Evolutionary conservation across 2,888 invertebrate species (phyloP), one percentile per base, ranked within the genome.

Genomic region (Pterostichus niger): DNA sequence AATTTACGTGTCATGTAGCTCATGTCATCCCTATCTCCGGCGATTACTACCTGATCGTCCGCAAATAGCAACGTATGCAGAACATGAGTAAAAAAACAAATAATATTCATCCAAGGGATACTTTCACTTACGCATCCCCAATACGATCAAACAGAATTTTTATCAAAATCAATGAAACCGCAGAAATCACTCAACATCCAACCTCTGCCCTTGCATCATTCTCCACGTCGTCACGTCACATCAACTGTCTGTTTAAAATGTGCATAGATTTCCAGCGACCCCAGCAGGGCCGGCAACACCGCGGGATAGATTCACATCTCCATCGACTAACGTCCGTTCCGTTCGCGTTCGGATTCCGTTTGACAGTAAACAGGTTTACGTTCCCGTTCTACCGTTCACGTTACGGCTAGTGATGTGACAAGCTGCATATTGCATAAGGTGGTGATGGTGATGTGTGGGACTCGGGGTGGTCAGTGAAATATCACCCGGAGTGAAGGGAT

Each of bases 171-270:
- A 71, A 71, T 71, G 68, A 56, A 56, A 56, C 56, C 64, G 6
- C 64, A 64, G 44, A 40, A 17, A 44, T 40, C 68, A 71, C 68
- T 71, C 68, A 44, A 3, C 44, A 1, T 33, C 13, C 13, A 40
- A 40, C 68, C 68, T 71, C 24, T 71, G 68, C 44, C 68, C 64
- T n/a, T 17, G 49, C 17, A 17, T 56, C 56, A 11, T 6, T 11
- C 13, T 4, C n/a, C 49, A 11, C 5, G 40, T 44, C 68, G 64
- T 68, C 64, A 68, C 64, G 40, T 40, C 11, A 71, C 68, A 44
- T 71, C 64, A 68, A 24, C 40, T 71, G 46, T 71, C 68, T 71
- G 68, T 44, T 71, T 71, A 71, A 71, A 71, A 71, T 71, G 68
- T 71, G 68, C 68, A 71, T 71, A 71, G 68, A 71, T 71, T 71